These are phyloP conservation scores for Nilaparvata lugens DNA, from an alignment of 1,140 invertebrate species.

Conservation along the genomic window DNA sequence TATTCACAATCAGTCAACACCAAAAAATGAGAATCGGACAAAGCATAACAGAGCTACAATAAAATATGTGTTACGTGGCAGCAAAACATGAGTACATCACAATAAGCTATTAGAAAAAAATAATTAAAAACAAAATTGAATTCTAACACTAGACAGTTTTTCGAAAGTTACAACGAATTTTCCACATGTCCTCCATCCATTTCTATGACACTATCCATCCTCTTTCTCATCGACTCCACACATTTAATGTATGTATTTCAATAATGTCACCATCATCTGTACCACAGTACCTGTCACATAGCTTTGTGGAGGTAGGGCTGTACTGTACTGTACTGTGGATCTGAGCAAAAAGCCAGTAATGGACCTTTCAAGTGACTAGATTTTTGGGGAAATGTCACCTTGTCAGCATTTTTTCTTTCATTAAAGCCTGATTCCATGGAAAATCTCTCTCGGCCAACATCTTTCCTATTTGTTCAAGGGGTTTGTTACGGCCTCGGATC, in stretches of 20 bases:
- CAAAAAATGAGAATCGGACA: no score
- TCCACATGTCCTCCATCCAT: no score
- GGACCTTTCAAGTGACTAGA: conserved; percentile 4
- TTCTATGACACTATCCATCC: no score
- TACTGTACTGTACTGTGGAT: conserved; percentile 1
- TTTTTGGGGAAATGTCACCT: background rate
- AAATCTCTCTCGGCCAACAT: conserved; percentile 6
- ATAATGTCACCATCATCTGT: conserved; percentile 8
- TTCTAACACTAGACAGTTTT: no score
- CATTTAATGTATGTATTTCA: conserved; percentile 6
- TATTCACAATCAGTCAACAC: no score
- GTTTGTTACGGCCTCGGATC: conserved; percentile 9
- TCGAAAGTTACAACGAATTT: no score
- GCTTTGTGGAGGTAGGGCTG: background rate
- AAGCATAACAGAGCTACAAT: no score
- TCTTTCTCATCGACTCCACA: no score
- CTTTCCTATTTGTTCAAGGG: conserved; percentile 10
- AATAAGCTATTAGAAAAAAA: no score
- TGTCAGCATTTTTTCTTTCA: background rate
- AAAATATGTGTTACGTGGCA: no score
- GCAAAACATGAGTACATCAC: no score
- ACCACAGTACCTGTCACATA: conserved; percentile 5
- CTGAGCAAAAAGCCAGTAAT: conserved; percentile 6
- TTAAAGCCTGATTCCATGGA: background rate
- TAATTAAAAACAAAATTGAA: no score